Evolutionary conservation across 2,888 invertebrate genomes (phyloP).

Genomic region (Drosophila suboccidentalis): DNA sequence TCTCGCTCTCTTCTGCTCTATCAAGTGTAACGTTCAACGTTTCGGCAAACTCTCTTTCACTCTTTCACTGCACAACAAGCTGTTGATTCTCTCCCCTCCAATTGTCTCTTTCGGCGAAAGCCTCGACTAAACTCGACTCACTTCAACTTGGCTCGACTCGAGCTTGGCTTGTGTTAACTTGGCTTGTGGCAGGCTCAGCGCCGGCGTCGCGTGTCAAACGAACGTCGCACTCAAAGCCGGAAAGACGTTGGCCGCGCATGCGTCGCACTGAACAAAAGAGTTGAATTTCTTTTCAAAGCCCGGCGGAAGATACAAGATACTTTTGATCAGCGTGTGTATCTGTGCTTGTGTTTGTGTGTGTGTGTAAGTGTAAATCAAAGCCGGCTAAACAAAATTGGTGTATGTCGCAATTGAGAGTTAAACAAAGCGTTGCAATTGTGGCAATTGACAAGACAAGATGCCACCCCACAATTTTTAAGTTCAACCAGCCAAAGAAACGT

Average conservation of each 20-base stretch:
- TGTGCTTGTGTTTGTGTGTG: constrained; percentile 20
- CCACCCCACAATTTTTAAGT: constrained; percentile 45
- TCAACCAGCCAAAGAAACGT: constrained; percentile 60
- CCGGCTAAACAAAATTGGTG: constrained; percentile 46
- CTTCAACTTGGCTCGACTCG: constrained; percentile 13
- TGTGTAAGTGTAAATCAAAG: constrained; percentile 61
- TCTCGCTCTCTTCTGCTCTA: background rate
- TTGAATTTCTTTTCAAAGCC: constrained; percentile 38
- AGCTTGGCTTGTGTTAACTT: constrained; percentile 15
- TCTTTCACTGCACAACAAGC: constrained; percentile 11
- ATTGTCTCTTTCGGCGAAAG: constrained; percentile 14
- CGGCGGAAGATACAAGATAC: constrained; percentile 33
- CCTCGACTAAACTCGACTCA: constrained; percentile 19
- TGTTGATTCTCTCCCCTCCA: background rate
- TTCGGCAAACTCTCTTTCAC: constrained; percentile 1
- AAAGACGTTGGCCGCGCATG: constrained; percentile 68
- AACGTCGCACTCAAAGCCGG: constrained; percentile 68
- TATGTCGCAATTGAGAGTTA: constrained; percentile 49
- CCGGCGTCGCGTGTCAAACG: constrained; percentile 75
- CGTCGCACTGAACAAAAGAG: constrained; percentile 24
- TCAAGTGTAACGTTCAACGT: background rate
- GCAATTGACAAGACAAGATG: constrained; percentile 41
- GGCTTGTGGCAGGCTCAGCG: constrained; percentile 54
- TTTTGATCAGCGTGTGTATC: background rate
- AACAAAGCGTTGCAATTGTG: constrained; percentile 66